phyloP scores from a whole-genome alignment of 2,113 vertebrate species.

The Hyla sarda region DNA sequence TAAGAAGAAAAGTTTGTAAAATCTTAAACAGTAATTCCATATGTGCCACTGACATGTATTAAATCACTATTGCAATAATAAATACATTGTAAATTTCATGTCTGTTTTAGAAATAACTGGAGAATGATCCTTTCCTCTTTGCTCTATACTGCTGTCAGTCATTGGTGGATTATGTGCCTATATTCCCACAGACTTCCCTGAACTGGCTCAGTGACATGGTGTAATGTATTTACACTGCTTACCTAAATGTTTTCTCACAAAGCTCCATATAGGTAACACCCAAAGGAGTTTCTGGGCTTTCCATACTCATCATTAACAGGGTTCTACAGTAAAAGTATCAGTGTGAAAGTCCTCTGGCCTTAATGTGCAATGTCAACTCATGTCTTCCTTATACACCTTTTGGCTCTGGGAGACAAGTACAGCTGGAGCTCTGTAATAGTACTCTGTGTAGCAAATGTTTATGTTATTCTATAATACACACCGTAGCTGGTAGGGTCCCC shows the following conservation, averaged over 20 bases:
- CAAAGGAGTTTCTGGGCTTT: background rate
- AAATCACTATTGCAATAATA: background rate
- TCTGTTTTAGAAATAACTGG: background rate
- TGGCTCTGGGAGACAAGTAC: background rate
- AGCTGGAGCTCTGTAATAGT: background rate
- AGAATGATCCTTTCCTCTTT: background rate
- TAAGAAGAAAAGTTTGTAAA: background rate
- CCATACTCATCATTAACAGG: background rate
- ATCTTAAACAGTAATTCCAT: background rate
- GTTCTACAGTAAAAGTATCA: background rate
- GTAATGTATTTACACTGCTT: background rate
- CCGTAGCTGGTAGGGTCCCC: too few species aligned
- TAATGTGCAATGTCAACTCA: background rate
- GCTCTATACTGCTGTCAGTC: background rate
- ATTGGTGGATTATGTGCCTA: background rate
- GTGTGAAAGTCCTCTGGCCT: background rate
- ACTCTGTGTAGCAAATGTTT: too few species aligned
- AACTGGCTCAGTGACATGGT: background rate
- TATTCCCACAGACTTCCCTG: background rate
- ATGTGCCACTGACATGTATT: background rate
- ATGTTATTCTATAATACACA: too few species aligned
- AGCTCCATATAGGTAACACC: background rate
- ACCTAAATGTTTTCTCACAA: background rate
- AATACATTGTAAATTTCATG: background rate
- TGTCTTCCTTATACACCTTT: background rate